Evolutionary conservation across 1,140 invertebrate species (phyloP).

Genomic region (Conus betulinus): DNA sequence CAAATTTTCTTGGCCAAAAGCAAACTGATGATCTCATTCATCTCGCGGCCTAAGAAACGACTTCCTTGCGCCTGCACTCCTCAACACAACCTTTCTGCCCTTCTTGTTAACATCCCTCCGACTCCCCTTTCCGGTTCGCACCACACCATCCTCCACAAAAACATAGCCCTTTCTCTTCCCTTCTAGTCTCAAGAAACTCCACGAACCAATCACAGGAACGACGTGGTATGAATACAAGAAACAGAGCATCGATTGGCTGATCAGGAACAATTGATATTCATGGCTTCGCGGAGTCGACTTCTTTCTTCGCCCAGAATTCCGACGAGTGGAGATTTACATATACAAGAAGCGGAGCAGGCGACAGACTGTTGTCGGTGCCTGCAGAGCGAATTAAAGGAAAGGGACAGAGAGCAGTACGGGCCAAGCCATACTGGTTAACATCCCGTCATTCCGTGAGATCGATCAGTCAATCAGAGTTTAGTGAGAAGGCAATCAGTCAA

Average conservation of each 20-base stretch:
- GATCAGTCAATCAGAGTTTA: too few species aligned
- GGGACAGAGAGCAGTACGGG: background rate
- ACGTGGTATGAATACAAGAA: background rate
- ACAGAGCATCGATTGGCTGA: background rate
- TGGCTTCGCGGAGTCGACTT: background rate
- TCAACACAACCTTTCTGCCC: too few species aligned
- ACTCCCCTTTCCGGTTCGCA: too few species aligned
- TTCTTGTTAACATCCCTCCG: too few species aligned
- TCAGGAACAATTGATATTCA: background rate
- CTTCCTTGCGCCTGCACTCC: too few species aligned
- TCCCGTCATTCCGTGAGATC: too few species aligned
- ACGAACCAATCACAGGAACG: background rate
- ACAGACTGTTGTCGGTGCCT: background rate
- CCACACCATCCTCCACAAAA: too few species aligned
- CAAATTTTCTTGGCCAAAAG: too few species aligned
- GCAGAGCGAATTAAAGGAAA: background rate
- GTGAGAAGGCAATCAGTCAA: too few species aligned
- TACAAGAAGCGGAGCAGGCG: background rate
- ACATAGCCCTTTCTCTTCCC: too few species aligned
- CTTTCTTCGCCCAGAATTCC: background rate
- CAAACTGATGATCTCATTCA: too few species aligned
- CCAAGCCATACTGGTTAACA: background rate
- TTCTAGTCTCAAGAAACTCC: background rate
- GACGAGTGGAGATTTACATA: background rate
- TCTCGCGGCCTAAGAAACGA: too few species aligned